phyloP scores from a whole-genome alignment of 1,140 invertebrate species.

The Diorhabda carinulata region DNA sequence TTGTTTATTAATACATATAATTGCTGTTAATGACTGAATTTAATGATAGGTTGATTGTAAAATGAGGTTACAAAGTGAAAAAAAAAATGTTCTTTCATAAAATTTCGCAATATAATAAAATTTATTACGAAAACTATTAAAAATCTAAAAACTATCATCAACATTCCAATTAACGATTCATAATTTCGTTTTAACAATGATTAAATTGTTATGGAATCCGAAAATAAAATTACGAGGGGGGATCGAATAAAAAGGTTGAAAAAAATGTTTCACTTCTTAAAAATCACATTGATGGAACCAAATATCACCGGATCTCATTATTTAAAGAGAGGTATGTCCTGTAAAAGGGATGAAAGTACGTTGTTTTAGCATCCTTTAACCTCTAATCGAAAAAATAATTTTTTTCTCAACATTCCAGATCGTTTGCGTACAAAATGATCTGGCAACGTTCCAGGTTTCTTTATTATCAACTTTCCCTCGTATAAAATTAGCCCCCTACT shows the following conservation, averaged over 20 bases:
- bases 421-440: too few relatives aligned
- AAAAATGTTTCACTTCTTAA: too few relatives aligned
- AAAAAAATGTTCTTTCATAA: neutral
- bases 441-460: too few relatives aligned
- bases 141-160: neutral
- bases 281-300: neutral
- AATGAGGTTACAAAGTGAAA: neutral
- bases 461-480: too few relatives aligned
- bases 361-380: neutral
- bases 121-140: neutral
- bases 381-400: too few relatives aligned
- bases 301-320: neutral
- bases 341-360: neutral
- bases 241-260: neutral
- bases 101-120: neutral
- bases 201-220: neutral
- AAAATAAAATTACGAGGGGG: neutral
- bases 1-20: constrained; percentile 36
- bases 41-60: constrained; percentile 7
- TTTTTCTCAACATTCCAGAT: too few relatives aligned
- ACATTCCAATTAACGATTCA: neutral
- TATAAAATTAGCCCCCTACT: too few relatives aligned
- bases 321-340: neutral
- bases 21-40: constrained; percentile 36
- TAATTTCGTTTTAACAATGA: neutral